Evolutionary conservation across 2,797 vertebrate species (phyloP).

Genomic region (Epinephelus awoara): DNA sequence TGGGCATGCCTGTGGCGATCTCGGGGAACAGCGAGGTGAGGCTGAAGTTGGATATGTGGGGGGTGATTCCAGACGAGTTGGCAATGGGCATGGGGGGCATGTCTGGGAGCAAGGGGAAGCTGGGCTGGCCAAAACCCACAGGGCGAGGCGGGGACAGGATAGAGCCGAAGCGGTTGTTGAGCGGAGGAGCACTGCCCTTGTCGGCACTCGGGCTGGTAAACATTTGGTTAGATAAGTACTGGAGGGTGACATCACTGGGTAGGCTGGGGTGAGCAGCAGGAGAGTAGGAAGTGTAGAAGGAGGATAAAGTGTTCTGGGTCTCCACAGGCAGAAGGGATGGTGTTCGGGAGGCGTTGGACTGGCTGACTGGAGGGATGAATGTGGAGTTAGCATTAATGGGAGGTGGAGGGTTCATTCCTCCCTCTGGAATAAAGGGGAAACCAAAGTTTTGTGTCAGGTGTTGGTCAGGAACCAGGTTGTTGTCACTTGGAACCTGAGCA

Average conservation of each 20-base stretch:
- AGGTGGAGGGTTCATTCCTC: constrained; percentile 95
- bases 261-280: constrained; percentile 98
- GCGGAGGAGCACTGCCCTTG: constrained; percentile 90
- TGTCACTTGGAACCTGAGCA: constrained; percentile 90
- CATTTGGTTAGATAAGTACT: constrained; percentile 99
- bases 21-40: constrained; percentile 98
- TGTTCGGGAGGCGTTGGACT: constrained; percentile 91
- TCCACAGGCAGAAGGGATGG: constrained; percentile 96
- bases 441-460: constrained; percentile 97
- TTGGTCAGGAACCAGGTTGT: constrained; percentile 92
- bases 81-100: constrained; percentile 97
- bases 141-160: constrained; percentile 97
- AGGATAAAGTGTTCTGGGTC: constrained; percentile 95
- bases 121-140: constrained; percentile 96
- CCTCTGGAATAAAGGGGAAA: constrained; percentile 96
- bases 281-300: constrained; percentile 97
- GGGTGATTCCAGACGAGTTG: constrained; percentile 91
- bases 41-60: constrained; percentile 98
- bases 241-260: constrained; percentile 95
- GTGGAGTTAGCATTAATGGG: constrained; percentile 96
- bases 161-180: constrained; percentile 98
- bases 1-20: constrained; percentile 95
- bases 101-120: constrained; percentile 97
- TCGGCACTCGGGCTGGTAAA: constrained; percentile 96
- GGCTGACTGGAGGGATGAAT: constrained; percentile 97